Percentiles rank a stretch among this genome's conserved stretches.
phyloP scores from a whole-genome alignment of 1,140 invertebrate genomes.

The Cydia strobilella region DNA sequence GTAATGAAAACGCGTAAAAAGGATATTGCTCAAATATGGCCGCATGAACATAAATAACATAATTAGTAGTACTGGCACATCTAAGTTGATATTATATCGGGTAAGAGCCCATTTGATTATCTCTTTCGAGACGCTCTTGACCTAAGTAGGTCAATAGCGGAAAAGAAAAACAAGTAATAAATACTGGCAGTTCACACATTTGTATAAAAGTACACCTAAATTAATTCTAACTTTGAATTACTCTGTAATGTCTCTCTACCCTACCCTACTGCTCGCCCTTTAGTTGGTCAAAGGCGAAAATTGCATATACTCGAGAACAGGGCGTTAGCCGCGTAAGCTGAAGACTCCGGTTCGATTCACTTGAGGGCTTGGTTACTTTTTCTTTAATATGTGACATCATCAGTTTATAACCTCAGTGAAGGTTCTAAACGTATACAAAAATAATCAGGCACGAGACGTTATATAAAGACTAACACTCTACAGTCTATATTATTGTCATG shows the following conservation, averaged over 20 bases:
- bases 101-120: slow-evolving; percentile 29
- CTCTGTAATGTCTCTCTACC: too few species aligned
- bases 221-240: not conserved
- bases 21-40: not conserved
- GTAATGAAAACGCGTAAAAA: not conserved
- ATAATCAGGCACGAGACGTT: too few species aligned
- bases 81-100: not conserved
- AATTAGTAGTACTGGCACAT: slow-evolving; percentile 13
- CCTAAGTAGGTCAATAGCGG: slow-evolving; percentile 13
- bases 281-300: too few species aligned
- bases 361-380: too few species aligned
- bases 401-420: too few species aligned
- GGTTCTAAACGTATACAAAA: too few species aligned
- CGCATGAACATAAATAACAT: not conserved
- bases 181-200: not conserved
- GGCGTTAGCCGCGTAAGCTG: too few species aligned
- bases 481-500: not conserved
- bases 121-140: slow-evolving; percentile 11
- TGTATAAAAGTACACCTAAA: not conserved
- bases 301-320: too few species aligned
- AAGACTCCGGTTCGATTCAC: too few species aligned
- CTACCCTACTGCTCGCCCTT: too few species aligned
- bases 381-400: too few species aligned
- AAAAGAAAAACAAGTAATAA: not conserved
- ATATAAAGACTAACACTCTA: not conserved